Percentiles rank a stretch among this genome's conserved stretches.
phyloP scores from a whole-genome alignment of 2,888 invertebrate species.

The Tetropium fuscum region DNA sequence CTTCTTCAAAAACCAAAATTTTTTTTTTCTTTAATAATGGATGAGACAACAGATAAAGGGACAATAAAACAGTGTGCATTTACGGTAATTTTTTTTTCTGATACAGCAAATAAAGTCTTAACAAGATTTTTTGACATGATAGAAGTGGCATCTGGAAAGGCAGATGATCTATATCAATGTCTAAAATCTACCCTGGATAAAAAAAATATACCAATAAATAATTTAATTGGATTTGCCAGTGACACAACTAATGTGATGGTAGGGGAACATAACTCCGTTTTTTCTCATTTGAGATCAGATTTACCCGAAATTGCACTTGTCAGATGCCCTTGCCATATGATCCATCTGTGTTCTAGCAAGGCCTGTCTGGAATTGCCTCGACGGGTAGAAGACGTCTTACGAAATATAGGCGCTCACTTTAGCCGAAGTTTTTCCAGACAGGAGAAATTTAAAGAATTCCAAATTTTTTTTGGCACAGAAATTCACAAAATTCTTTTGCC shows the following conservation, averaged over 20 bases:
- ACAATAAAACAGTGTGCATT: conserved; percentile 31
- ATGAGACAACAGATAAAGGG: conserved; percentile 22
- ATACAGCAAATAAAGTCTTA: conserved; percentile 12
- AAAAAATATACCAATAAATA: conserved; percentile 19
- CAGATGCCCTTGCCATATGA: conserved; percentile 57
- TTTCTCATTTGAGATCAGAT: conserved; percentile 1
- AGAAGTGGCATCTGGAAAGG: conserved; percentile 18
- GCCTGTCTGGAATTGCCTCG: conserved; percentile 55
- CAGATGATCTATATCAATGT: conserved; percentile 13
- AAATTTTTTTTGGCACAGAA: conserved; percentile 52
- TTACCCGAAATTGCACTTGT: conserved; percentile 46
- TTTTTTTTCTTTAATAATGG: conserved; percentile 27
- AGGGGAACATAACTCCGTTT: not conserved
- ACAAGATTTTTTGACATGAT: conserved; percentile 29
- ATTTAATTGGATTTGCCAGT: conserved; percentile 12
- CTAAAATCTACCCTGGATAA: conserved; percentile 15
- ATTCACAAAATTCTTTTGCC: conserved; percentile 52
- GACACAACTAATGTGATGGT: conserved; percentile 2
- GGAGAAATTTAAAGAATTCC: conserved; percentile 51
- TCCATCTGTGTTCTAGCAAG: conserved; percentile 53
- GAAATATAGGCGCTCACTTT: conserved; percentile 49
- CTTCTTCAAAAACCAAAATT: conserved; percentile 1
- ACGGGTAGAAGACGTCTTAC: conserved; percentile 42
- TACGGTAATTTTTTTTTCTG: conserved; percentile 22
- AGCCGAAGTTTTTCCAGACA: conserved; percentile 32